These are phyloP conservation scores for Euspilapteryx auroguttella DNA, from an alignment of 2,888 invertebrate genomes.

Conservation along the genomic window DNA sequence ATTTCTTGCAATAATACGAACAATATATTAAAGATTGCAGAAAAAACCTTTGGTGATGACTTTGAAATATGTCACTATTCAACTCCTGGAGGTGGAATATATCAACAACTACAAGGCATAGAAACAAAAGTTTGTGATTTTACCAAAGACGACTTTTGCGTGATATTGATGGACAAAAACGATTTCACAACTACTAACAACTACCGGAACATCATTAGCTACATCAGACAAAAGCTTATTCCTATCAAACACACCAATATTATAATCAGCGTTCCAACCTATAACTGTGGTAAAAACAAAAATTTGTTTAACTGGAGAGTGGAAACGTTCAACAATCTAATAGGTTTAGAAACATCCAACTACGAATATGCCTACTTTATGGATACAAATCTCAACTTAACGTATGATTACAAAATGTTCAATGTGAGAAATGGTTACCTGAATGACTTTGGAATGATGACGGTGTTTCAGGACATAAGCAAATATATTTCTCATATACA, in stretches of 20 bases:
- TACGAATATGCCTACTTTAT: neutral
- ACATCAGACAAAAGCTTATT: neutral
- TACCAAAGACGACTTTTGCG: neutral
- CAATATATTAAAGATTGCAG: neutral
- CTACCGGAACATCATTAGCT: neutral
- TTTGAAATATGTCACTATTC: neutral
- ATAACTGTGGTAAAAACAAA: neutral
- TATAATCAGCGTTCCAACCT: neutral
- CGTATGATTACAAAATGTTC: neutral
- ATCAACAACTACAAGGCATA: neutral
- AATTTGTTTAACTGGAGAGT: neutral
- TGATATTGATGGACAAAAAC: neutral
- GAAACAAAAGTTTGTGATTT: neutral
- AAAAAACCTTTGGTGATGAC: neutral
- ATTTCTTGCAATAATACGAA: neutral
- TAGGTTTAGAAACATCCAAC: neutral
- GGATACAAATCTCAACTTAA: neutral
- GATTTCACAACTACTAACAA: neutral
- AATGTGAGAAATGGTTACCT: neutral
- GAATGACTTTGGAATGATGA: neutral
- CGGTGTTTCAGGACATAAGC: no score
- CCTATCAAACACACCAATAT: neutral
- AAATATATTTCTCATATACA: no score
- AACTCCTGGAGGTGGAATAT: neutral
- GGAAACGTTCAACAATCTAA: neutral